phyloP scores from a whole-genome alignment of 2,113 vertebrate genomes.

The Hypanus sabinus region DNA sequence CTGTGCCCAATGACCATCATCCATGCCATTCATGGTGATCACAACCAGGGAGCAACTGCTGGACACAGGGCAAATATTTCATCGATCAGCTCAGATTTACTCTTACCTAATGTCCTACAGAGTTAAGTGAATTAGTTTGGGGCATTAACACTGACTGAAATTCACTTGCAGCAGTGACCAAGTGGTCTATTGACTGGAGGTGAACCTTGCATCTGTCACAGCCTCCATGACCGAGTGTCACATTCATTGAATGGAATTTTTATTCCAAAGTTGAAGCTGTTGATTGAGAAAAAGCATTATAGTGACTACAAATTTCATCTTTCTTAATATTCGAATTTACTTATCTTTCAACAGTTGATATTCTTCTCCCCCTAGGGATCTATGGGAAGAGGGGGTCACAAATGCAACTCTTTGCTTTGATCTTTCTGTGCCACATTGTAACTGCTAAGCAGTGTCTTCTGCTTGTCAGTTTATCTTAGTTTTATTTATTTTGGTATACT shows the following conservation, averaged over 20 bases:
- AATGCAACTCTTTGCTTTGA: neutral
- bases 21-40: neutral
- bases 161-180: neutral
- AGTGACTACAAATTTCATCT: neutral
- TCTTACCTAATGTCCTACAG: neutral
- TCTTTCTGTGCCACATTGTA: neutral
- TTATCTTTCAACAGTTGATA: neutral
- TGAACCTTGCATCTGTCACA: neutral
- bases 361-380: neutral
- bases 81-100: neutral
- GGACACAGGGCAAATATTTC: neutral
- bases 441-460: neutral
- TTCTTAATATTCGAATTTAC: neutral
- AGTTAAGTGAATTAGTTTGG: neutral
- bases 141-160: neutral
- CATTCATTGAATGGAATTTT: constrained; percentile 33
- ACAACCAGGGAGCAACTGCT: neutral
- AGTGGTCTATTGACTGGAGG: neutral
- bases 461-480: neutral
- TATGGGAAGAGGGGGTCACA: neutral
- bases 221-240: neutral
- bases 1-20: neutral
- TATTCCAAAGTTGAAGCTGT: neutral
- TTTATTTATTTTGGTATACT: neutral
- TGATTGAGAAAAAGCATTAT: constrained; percentile 35